Evolutionary conservation across 2,888 invertebrate genomes (phyloP).

Genomic region (Nomada flava): DNA sequence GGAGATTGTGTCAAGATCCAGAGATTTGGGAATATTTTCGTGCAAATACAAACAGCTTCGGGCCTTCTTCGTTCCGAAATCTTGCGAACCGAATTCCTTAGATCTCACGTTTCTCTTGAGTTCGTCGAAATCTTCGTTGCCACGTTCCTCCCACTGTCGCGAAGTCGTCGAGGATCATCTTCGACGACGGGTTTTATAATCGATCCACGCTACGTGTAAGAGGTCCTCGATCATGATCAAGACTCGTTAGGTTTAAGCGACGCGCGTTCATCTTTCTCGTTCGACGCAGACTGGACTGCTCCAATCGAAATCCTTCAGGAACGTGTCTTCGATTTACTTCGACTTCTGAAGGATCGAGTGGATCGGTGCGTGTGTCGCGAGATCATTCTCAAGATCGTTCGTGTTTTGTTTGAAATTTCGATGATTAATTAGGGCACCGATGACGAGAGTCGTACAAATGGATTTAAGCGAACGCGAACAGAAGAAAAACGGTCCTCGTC

Average conservation of each 20-base stretch:
- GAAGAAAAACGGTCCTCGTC: neutral
- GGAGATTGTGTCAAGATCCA: too few species aligned
- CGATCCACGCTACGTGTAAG: neutral
- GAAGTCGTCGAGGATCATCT: neutral
- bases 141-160: neutral
- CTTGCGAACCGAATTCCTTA: neutral
- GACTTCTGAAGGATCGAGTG: neutral
- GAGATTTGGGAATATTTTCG: too few species aligned
- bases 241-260: slow-evolving; percentile 11
- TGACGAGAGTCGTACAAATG: neutral
- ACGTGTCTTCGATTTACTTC: neutral
- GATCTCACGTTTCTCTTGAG: too few species aligned
- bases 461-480: neutral
- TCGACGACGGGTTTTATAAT: slow-evolving; percentile 14
- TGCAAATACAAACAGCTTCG: too few species aligned
- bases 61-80: neutral
- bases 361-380: neutral
- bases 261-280: neutral
- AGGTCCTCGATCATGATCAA: neutral
- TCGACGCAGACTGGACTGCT: neutral
- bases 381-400: neutral
- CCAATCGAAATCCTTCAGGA: neutral
- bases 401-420: neutral
- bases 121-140: neutral
- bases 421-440: neutral